Percentiles rank a stretch among this genome's conserved stretches.
Conservation (phyloP, 2,888 invertebrate species). For the Baccha elongata region DNA sequence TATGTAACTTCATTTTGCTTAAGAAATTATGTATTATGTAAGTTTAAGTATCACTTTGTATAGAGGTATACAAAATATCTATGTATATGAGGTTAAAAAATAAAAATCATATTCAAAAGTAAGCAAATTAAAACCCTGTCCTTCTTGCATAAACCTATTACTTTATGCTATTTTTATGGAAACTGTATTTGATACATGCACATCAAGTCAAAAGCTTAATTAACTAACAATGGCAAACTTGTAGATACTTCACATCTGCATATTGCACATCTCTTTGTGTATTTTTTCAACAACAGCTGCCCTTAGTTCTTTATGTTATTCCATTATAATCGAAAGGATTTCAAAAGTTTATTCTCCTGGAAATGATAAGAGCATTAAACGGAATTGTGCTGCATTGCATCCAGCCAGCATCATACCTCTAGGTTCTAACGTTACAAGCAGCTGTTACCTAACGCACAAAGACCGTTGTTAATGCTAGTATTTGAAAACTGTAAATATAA, state of each 20-base stretch:
- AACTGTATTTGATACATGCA: too few relatives aligned
- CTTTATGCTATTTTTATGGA: too few relatives aligned
- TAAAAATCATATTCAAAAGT: too few relatives aligned
- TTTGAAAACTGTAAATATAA: neutral
- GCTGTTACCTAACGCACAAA: neutral
- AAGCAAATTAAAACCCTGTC: too few relatives aligned
- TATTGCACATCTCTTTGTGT: neutral
- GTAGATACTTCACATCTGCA: too few relatives aligned
- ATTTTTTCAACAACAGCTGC: neutral
- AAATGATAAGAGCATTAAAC: slow-evolving; percentile 25
- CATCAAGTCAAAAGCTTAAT: neutral
- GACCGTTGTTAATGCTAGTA: neutral
- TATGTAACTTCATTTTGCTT: too few relatives aligned
- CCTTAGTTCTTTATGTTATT: slow-evolving; percentile 5
- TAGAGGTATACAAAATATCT: too few relatives aligned
- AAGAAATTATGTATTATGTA: too few relatives aligned
- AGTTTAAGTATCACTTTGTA: too few relatives aligned
- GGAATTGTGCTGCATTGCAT: neutral
- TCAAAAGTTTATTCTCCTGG: slow-evolving; percentile 13
- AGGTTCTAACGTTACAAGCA: neutral
- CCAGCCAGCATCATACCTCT: neutral
- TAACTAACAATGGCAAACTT: neutral
- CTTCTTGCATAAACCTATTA: too few relatives aligned
- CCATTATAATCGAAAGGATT: neutral
- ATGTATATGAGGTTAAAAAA: too few relatives aligned